Percentiles rank a stretch among this genome's conserved stretches.
Conservation (phyloP, 2,797 vertebrate species). For the Sitta carolinensis region DNA sequence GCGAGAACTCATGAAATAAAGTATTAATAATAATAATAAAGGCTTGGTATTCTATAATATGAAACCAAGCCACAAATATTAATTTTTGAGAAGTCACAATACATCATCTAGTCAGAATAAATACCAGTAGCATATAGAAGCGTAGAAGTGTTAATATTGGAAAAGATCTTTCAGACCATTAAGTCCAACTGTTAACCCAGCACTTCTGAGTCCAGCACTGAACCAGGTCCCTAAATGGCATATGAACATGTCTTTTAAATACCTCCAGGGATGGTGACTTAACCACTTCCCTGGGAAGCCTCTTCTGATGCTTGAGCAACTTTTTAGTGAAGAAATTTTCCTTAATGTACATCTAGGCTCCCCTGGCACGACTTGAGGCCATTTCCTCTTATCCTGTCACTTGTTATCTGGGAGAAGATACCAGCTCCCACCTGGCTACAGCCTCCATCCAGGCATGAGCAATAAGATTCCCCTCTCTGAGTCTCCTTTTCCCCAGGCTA, state of each 20-base stretch:
- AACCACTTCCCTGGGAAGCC: neutral
- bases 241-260: neutral
- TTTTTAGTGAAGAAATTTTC: neutral
- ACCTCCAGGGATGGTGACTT: neutral
- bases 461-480: fast-evolving
- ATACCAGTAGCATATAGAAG: neutral
- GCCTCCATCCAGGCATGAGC: neutral
- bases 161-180: neutral
- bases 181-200: neutral
- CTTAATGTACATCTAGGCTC: neutral
- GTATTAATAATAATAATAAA: neutral
- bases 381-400: neutral
- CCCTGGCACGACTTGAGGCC: neutral
- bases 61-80: neutral
- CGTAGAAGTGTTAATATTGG: neutral
- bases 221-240: neutral
- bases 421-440: fast-evolving
- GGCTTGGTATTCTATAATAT: neutral
- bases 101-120: neutral
- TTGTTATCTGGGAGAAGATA: neutral
- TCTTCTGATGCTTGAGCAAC: neutral
- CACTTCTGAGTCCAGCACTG: neutral
- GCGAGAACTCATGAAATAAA: neutral
- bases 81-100: neutral
- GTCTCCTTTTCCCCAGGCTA: neutral